Base-by-base conservation (phyloP, 2,113 vertebrate genomes). In the Salvelinus alpinus region DNA sequence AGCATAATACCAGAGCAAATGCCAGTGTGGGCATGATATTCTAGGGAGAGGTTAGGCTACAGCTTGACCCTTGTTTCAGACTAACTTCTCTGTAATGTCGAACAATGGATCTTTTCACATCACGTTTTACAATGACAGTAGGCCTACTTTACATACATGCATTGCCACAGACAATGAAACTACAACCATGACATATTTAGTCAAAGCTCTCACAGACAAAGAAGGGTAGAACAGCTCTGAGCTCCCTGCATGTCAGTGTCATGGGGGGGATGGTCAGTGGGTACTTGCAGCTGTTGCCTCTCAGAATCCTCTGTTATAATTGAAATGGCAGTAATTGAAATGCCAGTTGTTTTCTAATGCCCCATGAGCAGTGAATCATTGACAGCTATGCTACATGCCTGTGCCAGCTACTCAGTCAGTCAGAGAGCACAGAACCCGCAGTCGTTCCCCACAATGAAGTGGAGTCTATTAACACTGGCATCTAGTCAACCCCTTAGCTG, bases 341-440 rank as follows among this genome's bases (percentile, higher is more conserved):
- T 68, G 65, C 76, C 83, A 81, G 76, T 84, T 87, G 83, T 66
- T 76, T 67, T 44, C 62, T 83, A 66, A 78, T 57, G 67, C 77
- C 78, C 64, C 20, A 54, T 31, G 60, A 22, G 18, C 51, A 54
- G 64, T 62, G 72, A 62, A 73, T 44, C 1, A 64, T 3, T 51
- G 78, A 78, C 79, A 81, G 64, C 27, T 48, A 64, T 8, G 51
- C 13, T 18, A 13, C 57, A 62, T 13, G 62, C 29, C 73, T 38
- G 72, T 44, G 74, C 66, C 74, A 76, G 27, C 34, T 70, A 54
- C 76, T 48, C 75, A 60, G 12, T 54, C 51, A 54, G 14, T 54
- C 68, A 9, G 48, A 18, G 38, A 71, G 73, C 68, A 60, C 38
- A 64, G 64, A 31, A 29, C 64, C 65, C 64, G 29, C 71, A 80